Percentiles rank a stretch among this genome's conserved stretches.
phyloP scores from a whole-genome alignment of 2,888 invertebrate genomes.

The Heliconius erato region DNA sequence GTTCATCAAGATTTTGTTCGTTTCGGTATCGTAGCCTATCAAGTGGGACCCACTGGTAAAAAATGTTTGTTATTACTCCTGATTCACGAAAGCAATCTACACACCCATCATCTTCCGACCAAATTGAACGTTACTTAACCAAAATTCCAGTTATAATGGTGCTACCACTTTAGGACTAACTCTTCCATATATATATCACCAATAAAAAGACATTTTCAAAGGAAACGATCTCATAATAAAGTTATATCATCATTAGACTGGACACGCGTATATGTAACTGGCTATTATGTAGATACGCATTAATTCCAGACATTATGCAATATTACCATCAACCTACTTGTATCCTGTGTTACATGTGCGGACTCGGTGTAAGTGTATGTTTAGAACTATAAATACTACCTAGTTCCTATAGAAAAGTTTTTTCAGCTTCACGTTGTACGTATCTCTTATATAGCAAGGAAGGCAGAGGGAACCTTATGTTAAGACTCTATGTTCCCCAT shows the following conservation, averaged over 20 bases:
- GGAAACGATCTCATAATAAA: slow-evolving; percentile 11
- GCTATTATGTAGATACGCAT: slow-evolving; percentile 1
- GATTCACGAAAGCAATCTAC: background rate
- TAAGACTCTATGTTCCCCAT: too few species aligned
- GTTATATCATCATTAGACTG: slow-evolving; percentile 15
- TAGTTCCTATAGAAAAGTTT: too few species aligned
- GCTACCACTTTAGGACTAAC: background rate
- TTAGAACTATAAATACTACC: too few species aligned
- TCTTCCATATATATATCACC: background rate
- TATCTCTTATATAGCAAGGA: too few species aligned
- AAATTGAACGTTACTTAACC: background rate
- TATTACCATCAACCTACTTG: slow-evolving; percentile 12
- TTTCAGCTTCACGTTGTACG: too few species aligned
- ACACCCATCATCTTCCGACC: background rate
- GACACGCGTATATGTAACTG: slow-evolving; percentile 17
- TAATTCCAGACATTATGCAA: slow-evolving; percentile 23
- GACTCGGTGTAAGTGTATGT: background rate
- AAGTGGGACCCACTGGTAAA: too few species aligned
- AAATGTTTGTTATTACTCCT: too few species aligned
- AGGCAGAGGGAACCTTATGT: too few species aligned
- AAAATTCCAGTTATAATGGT: background rate
- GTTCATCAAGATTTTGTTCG: too few species aligned
- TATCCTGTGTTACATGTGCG: background rate
- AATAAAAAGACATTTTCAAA: slow-evolving; percentile 6
- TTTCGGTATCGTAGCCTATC: too few species aligned